phyloP scores from a whole-genome alignment of 2,113 vertebrate species.

The Meriones unguiculatus region DNA sequence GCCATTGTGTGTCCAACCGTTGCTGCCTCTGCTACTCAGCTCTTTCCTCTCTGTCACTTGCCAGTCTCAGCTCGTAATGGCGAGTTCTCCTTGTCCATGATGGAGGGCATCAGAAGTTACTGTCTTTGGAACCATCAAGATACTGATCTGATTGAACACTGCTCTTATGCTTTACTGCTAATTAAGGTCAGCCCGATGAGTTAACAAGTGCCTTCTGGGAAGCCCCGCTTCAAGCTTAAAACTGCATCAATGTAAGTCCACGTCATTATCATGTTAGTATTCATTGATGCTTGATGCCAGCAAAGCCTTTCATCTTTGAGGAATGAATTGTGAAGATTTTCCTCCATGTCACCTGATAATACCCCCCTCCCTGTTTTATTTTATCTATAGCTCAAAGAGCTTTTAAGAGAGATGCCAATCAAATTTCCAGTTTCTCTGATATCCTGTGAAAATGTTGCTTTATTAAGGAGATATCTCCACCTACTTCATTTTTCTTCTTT shows the following conservation, averaged over 20 bases:
- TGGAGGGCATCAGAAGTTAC: neutral
- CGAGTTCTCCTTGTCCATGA: neutral
- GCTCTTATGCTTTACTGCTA: neutral
- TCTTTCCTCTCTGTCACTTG: neutral
- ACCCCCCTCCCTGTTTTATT: neutral
- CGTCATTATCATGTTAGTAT: neutral
- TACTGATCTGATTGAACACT: neutral
- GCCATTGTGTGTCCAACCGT: neutral
- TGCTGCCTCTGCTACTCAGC: neutral
- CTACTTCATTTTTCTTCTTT: neutral
- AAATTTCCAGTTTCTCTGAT: neutral
- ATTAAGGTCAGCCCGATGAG: neutral
- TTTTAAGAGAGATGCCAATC: neutral
- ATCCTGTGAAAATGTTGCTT: neutral
- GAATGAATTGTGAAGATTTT: slow-evolving; percentile 14
- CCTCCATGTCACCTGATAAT: neutral
- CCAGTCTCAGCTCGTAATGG: neutral
- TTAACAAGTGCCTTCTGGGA: neutral
- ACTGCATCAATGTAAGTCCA: neutral
- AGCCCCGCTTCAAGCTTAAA: too few species aligned
- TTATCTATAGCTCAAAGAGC: neutral
- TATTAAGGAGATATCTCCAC: slow-evolving; percentile 6
- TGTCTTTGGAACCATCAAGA: neutral
- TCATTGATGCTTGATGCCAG: neutral
- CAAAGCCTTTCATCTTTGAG: neutral